Base-by-base conservation (phyloP, 1,140 invertebrate species). In the Drosophila asahinai region DNA sequence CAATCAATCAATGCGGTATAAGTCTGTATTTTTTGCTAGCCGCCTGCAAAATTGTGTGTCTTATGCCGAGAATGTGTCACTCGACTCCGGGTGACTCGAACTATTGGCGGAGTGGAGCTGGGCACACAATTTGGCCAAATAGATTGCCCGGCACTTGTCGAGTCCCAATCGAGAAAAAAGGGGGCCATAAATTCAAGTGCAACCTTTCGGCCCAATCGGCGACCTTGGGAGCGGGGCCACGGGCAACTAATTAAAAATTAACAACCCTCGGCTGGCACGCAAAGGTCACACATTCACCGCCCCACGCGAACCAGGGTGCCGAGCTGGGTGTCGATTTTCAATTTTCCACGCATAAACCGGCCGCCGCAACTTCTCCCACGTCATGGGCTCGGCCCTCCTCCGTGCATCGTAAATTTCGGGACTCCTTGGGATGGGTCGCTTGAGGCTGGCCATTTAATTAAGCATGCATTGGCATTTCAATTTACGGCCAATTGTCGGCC, bases 211-310 rank as follows among this genome's bases (percentile, higher is more conserved):
- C 49, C 77, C 63, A 83, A 81, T 83, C 70, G 63, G 65, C 74
- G 74, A 67, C 81, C 84, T 79, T 81, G 71, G 43, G 27, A 51
- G 5, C 33, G 43, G 47, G 47, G 48, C 42, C 15, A 19, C n/a
- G 15, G 36, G 45, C 48, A 81, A 68, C 84, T 89, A 89, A 87
- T 89, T 87, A 87, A 87, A 89, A 84, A 84, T 87, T 84, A 84
- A 87, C 84, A 84, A 79, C 82, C 74, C 77, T n/a, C 36, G 55
- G 36, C 57, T 54, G 62, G 64, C 84, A 87, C 84, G 84, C 84
- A 87, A 87, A 87, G 84, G 84, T 87, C 84, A 83, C 71, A 71
- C 54, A 38, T 40, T 33, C 61, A 12, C 17, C 12, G 48, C 51
- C 22, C 33, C 42, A 12, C 40, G 17, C 33, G 52, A 54, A 19